These are phyloP conservation scores for Lepidurus arcticus DNA, from an alignment of 1,140 invertebrate species.

Conservation along the genomic window DNA sequence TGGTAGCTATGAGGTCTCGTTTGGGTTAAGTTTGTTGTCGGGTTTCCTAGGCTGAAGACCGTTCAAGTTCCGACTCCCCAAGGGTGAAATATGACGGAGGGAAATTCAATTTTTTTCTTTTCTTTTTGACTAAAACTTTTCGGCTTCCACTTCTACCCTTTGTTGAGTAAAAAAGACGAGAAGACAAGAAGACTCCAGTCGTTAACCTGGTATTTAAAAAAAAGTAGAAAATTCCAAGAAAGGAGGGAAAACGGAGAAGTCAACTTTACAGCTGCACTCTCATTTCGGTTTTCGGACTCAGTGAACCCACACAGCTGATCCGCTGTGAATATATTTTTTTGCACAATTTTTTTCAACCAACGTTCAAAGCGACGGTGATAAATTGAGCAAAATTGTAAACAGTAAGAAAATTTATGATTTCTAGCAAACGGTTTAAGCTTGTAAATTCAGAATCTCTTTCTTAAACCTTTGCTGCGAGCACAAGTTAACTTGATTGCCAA, in stretches of 20 bases:
- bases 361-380: no score
- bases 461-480: no score
- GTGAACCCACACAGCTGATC: not conserved
- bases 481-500: not conserved
- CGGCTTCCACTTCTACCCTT: not conserved
- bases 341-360: no score
- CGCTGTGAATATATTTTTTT: not conserved
- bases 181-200: not conserved
- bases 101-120: not conserved
- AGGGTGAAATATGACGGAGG: not conserved
- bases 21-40: constrained; percentile 26
- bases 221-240: not conserved
- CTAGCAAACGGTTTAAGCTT: no score
- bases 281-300: not conserved
- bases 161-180: not conserved
- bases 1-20: not conserved
- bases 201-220: constrained; percentile 11
- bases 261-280: constrained; percentile 15
- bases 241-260: not conserved
- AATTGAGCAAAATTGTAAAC: not conserved
- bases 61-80: not conserved
- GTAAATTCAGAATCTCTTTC: no score
- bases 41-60: not conserved
- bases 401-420: not conserved
- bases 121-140: not conserved